Evolutionary conservation across 2,797 vertebrate genomes (phyloP), one percentile per base, ranked within the genome.

Genomic region (Semotilus atromaculatus): DNA sequence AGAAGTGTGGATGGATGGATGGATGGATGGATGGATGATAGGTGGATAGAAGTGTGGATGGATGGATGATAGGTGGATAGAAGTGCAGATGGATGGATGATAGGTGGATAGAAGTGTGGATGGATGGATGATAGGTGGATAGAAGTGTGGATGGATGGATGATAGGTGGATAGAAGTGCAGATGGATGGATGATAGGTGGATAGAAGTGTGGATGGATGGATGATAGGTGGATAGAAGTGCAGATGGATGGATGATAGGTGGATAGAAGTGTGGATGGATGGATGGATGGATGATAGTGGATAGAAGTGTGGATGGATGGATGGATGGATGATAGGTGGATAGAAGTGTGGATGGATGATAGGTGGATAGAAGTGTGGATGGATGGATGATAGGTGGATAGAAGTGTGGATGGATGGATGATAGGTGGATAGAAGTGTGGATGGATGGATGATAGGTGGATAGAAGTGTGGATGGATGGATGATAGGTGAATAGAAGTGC

Each of bases 241-340:
- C n/a, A n/a, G 0, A 10, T 40, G 7, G 18, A 21, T 1, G 8
- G 5, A 7, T 19, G 7, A 14, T n/a, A n/a, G n/a, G 5, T 72
- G 14, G 3, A 18, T 40, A n/a, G 40, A 38, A 38, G 38, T 40
- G 40, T 43, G 40, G 1, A n/a, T n/a, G n/a, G n/a, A n/a, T n/a
- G n/a, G 9, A 5, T 21, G 0, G 4, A 31, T 13, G 4, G 8
- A 29, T 23, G 66, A 3, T 2, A 19, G 2, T 3, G 0, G 34
- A 36, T 36, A 1, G 31, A n/a, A n/a, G n/a, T n/a, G n/a, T 10
- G 23, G 23, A 8, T n/a, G 19, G 5, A 40, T 11, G 40, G 0
- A 10, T 40, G 7, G 18, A 21, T 1, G 8, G 5, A 7, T 19
- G 7, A 14, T n/a, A n/a, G n/a, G 5, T 72, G 14, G 3, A 18